These are phyloP conservation scores for Drosophila meridionalis DNA, from an alignment of 2,888 invertebrate species.

Conservation along the genomic window DNA sequence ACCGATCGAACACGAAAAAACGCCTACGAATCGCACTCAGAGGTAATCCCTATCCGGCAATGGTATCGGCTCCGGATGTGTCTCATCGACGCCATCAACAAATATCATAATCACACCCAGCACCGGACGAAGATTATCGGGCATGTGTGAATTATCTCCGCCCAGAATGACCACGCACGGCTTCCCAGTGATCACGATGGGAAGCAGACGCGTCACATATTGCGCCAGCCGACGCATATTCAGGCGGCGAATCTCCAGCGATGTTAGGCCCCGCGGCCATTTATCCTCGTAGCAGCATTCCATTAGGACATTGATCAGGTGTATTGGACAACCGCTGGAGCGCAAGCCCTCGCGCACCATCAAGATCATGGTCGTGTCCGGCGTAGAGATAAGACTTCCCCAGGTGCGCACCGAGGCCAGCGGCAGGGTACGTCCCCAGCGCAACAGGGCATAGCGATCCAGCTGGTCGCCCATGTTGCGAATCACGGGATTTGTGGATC, in stretches of 20 bases:
- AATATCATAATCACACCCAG: slow-evolving; percentile 60
- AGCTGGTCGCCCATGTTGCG: slow-evolving; percentile 58
- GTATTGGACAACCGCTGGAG: slow-evolving; percentile 51
- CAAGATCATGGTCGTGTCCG: slow-evolving; percentile 50
- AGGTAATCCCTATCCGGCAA: slow-evolving; percentile 32
- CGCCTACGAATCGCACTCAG: slow-evolving; percentile 12
- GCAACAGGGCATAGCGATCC: slow-evolving; percentile 56
- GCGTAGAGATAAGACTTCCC: slow-evolving; percentile 61
- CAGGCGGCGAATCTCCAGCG: slow-evolving; percentile 49
- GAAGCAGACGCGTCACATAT: slow-evolving; percentile 47
- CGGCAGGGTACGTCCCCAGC: slow-evolving; percentile 52
- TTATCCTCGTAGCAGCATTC: slow-evolving; percentile 56
- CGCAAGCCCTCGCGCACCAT: slow-evolving; percentile 50
- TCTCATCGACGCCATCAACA: slow-evolving; percentile 54
- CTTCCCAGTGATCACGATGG: slow-evolving; percentile 33
- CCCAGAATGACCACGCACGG: slow-evolving; percentile 53
- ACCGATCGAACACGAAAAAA: slow-evolving; percentile 32
- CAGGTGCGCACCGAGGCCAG: slow-evolving; percentile 42
- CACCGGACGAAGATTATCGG: slow-evolving; percentile 49
- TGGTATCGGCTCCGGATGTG: slow-evolving; percentile 24
- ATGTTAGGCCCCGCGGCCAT: slow-evolving; percentile 57
- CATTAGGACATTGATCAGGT: slow-evolving; percentile 45
- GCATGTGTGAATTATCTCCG: slow-evolving; percentile 60
- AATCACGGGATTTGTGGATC: slow-evolving; percentile 51
- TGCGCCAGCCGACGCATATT: slow-evolving; percentile 39